Base-by-base conservation (phyloP, 2,888 invertebrate species). In the Lycophotia porphyrea region DNA sequence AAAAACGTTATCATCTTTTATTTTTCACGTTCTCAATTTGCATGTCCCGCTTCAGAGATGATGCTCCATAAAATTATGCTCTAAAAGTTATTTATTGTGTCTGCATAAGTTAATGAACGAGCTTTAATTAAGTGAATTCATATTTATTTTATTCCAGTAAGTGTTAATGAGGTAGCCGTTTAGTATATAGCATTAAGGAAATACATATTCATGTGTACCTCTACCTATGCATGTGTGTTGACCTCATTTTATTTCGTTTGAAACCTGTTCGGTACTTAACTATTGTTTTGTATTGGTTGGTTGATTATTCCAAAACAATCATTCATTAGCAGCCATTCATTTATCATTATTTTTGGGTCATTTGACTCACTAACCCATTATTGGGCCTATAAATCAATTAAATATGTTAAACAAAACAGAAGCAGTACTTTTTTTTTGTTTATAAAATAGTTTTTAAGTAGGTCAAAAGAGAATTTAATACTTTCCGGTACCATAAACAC, bases 11-110 rank as follows among this genome's bases (percentile, higher is more conserved):
- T 92, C 92, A 93, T 94, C 92, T 96, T 96, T 95, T 95, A 95
- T 95, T 96, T 95, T 95, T 90, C 92, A 93, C 91, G 86, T 86
- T 86, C 80, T 91, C 93, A 95, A 96, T 96, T 96, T 95, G 95
- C 96, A 96, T 95, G 95, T 94, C 92, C 93, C 94, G 94, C 93
- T 95, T 91, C 93, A 93, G 94, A 94, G 93, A 94, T 95, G 95
- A 95, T 95, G 93, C 93, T 94, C 94, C 93, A 87, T 90, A 89
- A 93, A 94, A 95, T 95, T 95, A 95, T 95, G 91, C 93, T 91
- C 89, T 90, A 90, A 91, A 93, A 93, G 93, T 93, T 93, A 95
- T 95, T 95, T 94, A 95, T 94, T 91, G 91, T 91, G 90, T 92
- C 91, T 90, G 90, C 92, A 91, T 93, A 91, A 90, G 91, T 93